Evolutionary conservation across 2,888 invertebrate genomes (phyloP).

Genomic region (Ormyrus labotus): DNA sequence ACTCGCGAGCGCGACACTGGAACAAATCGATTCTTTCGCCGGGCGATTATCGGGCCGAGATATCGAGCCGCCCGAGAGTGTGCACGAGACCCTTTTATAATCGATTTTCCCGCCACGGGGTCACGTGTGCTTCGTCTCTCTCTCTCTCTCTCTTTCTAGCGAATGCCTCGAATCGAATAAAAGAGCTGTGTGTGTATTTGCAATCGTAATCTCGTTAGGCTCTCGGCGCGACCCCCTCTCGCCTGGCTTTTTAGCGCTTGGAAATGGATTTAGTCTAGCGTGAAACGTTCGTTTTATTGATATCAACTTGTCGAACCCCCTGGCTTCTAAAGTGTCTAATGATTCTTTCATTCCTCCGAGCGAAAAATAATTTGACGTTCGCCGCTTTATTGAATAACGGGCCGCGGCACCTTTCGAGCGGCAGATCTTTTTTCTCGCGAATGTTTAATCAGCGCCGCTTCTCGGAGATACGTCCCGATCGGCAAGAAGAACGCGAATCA

Average conservation of each 20-base stretch:
- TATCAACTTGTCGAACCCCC: too few species aligned
- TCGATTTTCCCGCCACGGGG: constrained; percentile 45
- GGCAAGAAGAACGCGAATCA: too few species aligned
- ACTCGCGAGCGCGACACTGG: constrained; percentile 30
- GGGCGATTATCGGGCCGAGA: constrained; percentile 46
- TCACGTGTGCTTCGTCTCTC: constrained; percentile 22
- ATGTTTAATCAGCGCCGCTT: too few species aligned
- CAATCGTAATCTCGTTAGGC: constrained; percentile 33
- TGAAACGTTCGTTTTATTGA: not conserved
- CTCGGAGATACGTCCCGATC: too few species aligned
- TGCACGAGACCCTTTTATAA: constrained; percentile 42
- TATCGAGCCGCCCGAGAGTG: constrained; percentile 18
- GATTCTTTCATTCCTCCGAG: too few species aligned
- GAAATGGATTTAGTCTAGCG: constrained; percentile 1
- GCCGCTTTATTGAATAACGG: too few species aligned
- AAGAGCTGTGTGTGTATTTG: constrained; percentile 17
- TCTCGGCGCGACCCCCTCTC: constrained; percentile 7
- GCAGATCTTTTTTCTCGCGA: too few species aligned
- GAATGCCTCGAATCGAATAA: not conserved
- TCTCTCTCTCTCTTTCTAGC: not conserved
- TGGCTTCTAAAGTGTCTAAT: too few species aligned
- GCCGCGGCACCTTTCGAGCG: too few species aligned
- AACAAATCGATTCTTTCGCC: constrained; percentile 56
- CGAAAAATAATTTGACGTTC: too few species aligned
- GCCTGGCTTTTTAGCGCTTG: constrained; percentile 9